These are phyloP conservation scores for Odontocolon sp. DNA, from an alignment of 2,888 invertebrate genomes.

Conservation along the genomic window DNA sequence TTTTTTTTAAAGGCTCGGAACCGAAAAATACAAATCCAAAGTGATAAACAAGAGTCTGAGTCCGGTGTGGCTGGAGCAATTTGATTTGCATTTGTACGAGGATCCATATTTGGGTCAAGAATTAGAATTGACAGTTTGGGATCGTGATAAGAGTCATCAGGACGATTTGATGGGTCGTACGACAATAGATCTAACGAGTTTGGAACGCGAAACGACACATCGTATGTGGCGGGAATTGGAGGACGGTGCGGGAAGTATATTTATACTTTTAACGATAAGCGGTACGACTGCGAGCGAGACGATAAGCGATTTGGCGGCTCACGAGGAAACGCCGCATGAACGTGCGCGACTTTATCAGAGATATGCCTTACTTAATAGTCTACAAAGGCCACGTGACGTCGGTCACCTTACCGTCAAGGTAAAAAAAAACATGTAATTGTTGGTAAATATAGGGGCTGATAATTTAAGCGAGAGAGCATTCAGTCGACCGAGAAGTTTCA, in stretches of 20 bases:
- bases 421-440: constrained; percentile 82
- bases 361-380: constrained; percentile 81
- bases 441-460: too few species aligned
- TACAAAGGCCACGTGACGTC: constrained; percentile 91
- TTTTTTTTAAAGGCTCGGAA: constrained; percentile 87
- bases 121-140: constrained; percentile 95
- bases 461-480: too few species aligned
- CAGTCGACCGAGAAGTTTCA: too few species aligned
- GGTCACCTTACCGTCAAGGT: constrained; percentile 98
- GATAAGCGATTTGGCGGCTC: constrained; percentile 93
- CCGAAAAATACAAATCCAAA: constrained; percentile 98
- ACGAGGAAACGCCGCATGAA: constrained; percentile 91
- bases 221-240: constrained; percentile 94
- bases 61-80: constrained; percentile 98
- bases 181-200: constrained; percentile 90
- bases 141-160: constrained; percentile 91
- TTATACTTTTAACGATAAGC: constrained; percentile 95
- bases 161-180: constrained; percentile 94
- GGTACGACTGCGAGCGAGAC: constrained; percentile 97
- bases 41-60: constrained; percentile 91
- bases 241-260: constrained; percentile 93
- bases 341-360: constrained; percentile 79
- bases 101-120: constrained; percentile 91
- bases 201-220: constrained; percentile 96
- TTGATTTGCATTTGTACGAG: constrained; percentile 97